phyloP scores from a whole-genome alignment of 2,797 vertebrate genomes.

The Micropoecilia bifurca region DNA sequence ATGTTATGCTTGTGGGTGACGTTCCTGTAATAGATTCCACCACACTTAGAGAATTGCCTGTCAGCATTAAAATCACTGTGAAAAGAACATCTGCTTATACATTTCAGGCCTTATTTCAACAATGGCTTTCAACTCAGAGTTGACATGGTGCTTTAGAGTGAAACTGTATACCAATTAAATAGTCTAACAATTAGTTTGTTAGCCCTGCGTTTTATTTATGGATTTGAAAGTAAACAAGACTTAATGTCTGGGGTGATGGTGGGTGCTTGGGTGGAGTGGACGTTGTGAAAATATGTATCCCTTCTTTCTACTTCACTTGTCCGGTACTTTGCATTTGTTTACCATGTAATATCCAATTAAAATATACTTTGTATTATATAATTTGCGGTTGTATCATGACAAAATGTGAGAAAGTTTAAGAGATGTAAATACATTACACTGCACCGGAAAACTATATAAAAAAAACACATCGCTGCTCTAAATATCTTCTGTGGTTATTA shows the following conservation, averaged over 20 bases:
- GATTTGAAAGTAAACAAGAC: background rate
- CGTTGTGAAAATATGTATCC: background rate
- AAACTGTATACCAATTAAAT: background rate
- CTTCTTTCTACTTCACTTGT: background rate
- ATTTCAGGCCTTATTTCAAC: background rate
- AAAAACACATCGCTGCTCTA: slow-evolving; percentile 14
- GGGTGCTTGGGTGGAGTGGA: background rate
- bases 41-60: background rate
- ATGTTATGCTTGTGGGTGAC: background rate
- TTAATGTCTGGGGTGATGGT: too few species aligned
- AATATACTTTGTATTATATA: background rate
- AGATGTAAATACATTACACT: background rate
- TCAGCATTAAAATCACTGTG: background rate
- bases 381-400: background rate
- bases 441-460: slow-evolving; percentile 10
- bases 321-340: background rate
- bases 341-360: background rate
- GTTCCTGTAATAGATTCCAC: background rate
- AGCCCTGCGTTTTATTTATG: background rate
- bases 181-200: background rate
- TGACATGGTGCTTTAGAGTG: background rate
- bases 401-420: background rate
- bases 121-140: background rate
- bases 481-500: slow-evolving; percentile 63
- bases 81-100: background rate